Base-by-base conservation (phyloP, 2,113 vertebrate genomes). In the Ceyx melanurus region DNA sequence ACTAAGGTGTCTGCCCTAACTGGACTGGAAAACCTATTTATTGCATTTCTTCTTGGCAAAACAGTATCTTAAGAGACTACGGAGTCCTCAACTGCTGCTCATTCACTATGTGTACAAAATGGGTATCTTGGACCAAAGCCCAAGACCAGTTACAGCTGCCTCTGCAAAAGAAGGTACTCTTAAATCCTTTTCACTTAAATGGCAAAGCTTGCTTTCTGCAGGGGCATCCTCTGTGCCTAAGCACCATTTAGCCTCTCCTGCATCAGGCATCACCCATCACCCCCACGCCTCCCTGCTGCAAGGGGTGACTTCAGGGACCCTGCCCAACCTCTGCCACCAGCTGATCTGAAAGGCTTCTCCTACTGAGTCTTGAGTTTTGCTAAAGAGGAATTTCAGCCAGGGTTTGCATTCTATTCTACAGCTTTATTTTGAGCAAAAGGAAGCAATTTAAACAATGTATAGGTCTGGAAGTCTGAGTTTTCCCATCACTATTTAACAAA, bases 161-260 rank as follows among this genome's bases (percentile, higher is more conserved):
- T 89, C 83, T 95, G 81, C 77, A 82, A 84, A 95, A 93, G 62
- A 42, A 89, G 65, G 56, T 35, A 22, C 60, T 66, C 43, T 88
- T 46, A 65, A 85, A 72, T 33, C 28, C 72, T 25, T 9, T 7
- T 86, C n/a, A 12, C 64, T 81, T 43, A 64, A 82, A 84, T 15
- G 46, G 28, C 8, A 80, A 66, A 51, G 8, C 15, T 26, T 45
- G 73, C 51, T 87, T 64, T 2, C 0, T 43, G 71, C 62, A 76
- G 40, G 42, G 8, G 6, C 17, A 43, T 86, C 37, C 70, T 79
- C 10, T 42, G 72, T 56, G 25, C 28, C 58, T 48, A 15, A 86
- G n/a, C 40, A 68, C 14, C 73, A 10, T 48, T 74, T 12, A 6
- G 33, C 56, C 17, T 64, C 11, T 64, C 48, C 22, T 43, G 33